Base-by-base conservation (phyloP, 2,888 invertebrate species). In the Phalera bucephala region DNA sequence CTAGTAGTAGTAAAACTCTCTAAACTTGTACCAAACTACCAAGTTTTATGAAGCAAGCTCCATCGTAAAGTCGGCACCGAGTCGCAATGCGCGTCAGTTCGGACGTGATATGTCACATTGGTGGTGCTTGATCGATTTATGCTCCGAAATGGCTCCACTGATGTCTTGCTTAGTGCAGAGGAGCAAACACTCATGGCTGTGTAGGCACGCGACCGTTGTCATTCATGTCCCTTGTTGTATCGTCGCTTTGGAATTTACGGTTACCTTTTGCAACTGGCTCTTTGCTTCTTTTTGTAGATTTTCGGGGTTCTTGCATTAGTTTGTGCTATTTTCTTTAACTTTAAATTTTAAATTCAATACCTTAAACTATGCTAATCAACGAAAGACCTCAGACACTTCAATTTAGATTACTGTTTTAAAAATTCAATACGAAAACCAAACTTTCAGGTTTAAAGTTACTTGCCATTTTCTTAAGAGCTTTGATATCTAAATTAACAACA, bases 91-190 rank as follows among this genome's bases (percentile, higher is more conserved):
- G 67, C 69, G 69, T 67, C 64, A 63, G 55, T 63, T 71, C 61
- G 74, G 73, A 81, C 81, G 83, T 83, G 82, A 80, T 74, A 72
- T 71, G 76, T 73, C 78, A 66, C 76, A 75, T 78, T 75, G 72
- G 69, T 72, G 64, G 57, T 57, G 57, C 45, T 67, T 80, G 77
- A 83, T 82, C 74, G 77, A 82, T 82, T 80, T 83, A 81, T 73
- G 72, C 58, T 57, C 28, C 48, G 62, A 67, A 64, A 80, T 78
- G 72, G 72, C 62, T 70, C 63, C 64, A 62, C 63, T 63, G 59
- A 78, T 70, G 72, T 69, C 66, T 70, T 68, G 70, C 64, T 75
- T 66, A 63, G 49, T 25, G 41, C 26, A 46, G 33, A 40, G 36
- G 35, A 23, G 45, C 39, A 43, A 32, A 36, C 46, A 46, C 31